Percentiles rank a stretch among this genome's conserved stretches.
Evolutionary conservation across 2,888 invertebrate species (phyloP).

Genomic region (Zygogramma bicolorata): DNA sequence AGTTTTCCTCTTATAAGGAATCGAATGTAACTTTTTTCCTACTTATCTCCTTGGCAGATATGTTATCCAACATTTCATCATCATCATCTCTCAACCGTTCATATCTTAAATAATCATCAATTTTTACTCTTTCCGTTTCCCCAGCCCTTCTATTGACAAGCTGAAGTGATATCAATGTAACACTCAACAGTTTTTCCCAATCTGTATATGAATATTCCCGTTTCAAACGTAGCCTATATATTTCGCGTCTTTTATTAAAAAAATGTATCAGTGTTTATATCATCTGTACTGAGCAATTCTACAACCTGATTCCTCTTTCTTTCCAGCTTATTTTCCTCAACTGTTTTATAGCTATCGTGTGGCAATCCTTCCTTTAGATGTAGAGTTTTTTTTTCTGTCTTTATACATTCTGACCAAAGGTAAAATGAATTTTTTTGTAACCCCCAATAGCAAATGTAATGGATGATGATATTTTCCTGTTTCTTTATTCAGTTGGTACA

Average conservation of each 20-base stretch:
- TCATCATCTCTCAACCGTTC: slow-evolving; percentile 4
- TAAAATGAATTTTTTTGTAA: slow-evolving; percentile 14
- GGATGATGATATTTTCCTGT: slow-evolving; percentile 2
- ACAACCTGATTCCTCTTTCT: slow-evolving; percentile 10
- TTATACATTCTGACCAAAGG: no score
- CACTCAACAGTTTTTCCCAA: slow-evolving; percentile 28
- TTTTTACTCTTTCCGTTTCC: slow-evolving; percentile 29
- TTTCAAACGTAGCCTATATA: background rate
- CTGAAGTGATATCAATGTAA: slow-evolving; percentile 36
- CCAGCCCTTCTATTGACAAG: slow-evolving; percentile 42
- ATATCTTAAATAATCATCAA: slow-evolving; percentile 23
- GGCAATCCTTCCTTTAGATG: slow-evolving; percentile 13
- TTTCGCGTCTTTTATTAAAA: background rate
- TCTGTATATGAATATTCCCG: background rate
- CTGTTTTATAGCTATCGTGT: slow-evolving; percentile 14
- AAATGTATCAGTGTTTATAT: background rate
- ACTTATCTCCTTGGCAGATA: background rate
- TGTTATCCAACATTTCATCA: background rate
- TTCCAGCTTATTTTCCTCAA: slow-evolving; percentile 21
- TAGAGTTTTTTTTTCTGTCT: slow-evolving; percentile 1
- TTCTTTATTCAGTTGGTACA: background rate
- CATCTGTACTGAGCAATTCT: background rate
- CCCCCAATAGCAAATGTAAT: background rate
- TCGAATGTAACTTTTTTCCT: background rate
- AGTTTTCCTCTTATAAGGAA: slow-evolving; percentile 1